These are phyloP conservation scores for Boloria selene DNA, from an alignment of 2,888 invertebrate species.

Conservation along the genomic window DNA sequence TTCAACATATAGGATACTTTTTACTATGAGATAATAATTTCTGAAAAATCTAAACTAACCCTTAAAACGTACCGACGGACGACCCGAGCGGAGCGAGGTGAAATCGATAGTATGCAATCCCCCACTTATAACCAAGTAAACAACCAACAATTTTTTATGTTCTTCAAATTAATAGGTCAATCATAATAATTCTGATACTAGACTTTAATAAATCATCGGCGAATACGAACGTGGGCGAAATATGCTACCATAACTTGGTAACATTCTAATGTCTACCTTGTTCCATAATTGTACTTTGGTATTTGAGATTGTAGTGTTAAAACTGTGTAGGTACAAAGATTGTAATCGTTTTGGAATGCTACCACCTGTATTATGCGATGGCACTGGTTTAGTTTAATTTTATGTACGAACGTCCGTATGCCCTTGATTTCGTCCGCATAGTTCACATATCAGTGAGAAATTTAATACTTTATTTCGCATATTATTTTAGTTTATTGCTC, in stretches of 20 bases:
- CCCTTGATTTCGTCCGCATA: not conserved
- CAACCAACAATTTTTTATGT: conserved; percentile 3
- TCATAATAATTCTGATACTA: conserved; percentile 57
- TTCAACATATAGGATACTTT: too few relatives aligned
- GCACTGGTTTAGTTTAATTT: conserved; percentile 49
- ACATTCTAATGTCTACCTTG: conserved; percentile 59
- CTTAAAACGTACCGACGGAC: too few relatives aligned
- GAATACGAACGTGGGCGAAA: conserved; percentile 71
- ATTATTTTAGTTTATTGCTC: too few relatives aligned
- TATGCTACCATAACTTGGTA: conserved; percentile 57
- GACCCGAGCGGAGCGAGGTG: too few relatives aligned
- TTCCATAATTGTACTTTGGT: conserved; percentile 49
- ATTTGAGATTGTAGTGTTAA: conserved; percentile 46
- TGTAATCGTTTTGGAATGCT: conserved; percentile 64
- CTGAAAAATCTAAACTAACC: too few relatives aligned
- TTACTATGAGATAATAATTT: too few relatives aligned
- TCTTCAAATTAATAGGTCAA: conserved; percentile 48
- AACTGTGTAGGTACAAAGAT: conserved; percentile 51
- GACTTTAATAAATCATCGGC: conserved; percentile 72
- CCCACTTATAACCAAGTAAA: not conserved
- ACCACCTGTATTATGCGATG: conserved; percentile 67
- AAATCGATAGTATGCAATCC: too few relatives aligned
- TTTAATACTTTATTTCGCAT: not conserved
- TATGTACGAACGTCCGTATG: conserved; percentile 18
- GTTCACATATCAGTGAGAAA: not conserved